Conservation (phyloP, 2,797 vertebrate genomes). For the Halcyon smyrnensis region DNA sequence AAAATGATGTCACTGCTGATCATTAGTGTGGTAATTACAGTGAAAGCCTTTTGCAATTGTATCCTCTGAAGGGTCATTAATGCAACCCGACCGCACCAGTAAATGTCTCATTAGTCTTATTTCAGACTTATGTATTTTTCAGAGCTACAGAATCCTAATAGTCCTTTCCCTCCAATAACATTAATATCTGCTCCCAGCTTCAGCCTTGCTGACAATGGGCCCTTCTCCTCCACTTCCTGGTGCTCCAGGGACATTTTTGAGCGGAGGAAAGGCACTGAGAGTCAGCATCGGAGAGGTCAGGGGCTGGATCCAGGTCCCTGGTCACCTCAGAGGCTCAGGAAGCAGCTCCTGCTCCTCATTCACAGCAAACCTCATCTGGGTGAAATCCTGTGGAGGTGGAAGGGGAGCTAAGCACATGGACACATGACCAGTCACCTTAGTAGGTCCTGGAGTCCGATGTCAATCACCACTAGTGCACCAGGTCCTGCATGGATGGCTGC, state of each 20-base stretch:
- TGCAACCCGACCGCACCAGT: slow-evolving; percentile 75
- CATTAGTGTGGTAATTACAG: slow-evolving; percentile 81
- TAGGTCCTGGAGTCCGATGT: accelerated
- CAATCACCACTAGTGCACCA: accelerated
- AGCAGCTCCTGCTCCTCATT: neutral
- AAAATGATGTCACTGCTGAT: slow-evolving; percentile 78
- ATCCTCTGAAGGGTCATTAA: slow-evolving; percentile 81
- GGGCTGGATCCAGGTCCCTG: neutral
- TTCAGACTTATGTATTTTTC: slow-evolving; percentile 80
- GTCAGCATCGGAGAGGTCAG: accelerated
- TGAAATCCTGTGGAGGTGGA: neutral
- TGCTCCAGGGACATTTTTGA: neutral
- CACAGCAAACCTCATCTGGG: neutral
- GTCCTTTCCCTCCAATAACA: slow-evolving; percentile 37
- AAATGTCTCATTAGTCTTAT: slow-evolving; percentile 83
- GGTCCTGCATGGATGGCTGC: neutral
- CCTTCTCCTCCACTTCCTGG: neutral
- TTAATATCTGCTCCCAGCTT: slow-evolving; percentile 59
- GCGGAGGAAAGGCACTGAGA: neutral
- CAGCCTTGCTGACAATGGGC: neutral
- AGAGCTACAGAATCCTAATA: slow-evolving; percentile 76
- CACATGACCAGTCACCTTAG: neutral
- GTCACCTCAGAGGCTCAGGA: neutral
- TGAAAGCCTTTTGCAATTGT: slow-evolving; percentile 78
- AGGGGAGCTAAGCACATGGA: neutral